Evolutionary conservation across 2,888 invertebrate genomes (phyloP).

Genomic region (Germaria angustata): DNA sequence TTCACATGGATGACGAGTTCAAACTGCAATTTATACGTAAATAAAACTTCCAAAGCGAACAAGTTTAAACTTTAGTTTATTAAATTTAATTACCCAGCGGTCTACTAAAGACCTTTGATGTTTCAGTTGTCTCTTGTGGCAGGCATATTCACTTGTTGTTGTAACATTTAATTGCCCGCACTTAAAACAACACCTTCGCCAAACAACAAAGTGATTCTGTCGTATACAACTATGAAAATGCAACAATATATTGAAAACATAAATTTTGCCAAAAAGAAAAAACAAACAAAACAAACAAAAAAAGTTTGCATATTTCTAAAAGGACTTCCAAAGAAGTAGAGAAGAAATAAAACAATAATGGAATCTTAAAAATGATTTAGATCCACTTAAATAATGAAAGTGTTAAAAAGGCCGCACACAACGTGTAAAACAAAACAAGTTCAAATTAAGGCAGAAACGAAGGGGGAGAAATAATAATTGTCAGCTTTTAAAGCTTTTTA

Average conservation of each 20-base stretch:
- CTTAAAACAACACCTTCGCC: conserved; percentile 56
- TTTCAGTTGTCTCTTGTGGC: conserved; percentile 21
- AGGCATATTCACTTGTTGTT: conserved; percentile 49
- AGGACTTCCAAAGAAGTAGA: conserved; percentile 62
- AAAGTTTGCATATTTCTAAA: neutral
- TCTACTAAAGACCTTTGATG: conserved; percentile 41
- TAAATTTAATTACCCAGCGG: conserved; percentile 64
- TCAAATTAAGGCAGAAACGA: neutral
- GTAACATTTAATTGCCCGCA: conserved; percentile 50
- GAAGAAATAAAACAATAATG: conserved; percentile 30
- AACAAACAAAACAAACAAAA: neutral
- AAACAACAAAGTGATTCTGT: conserved; percentile 50
- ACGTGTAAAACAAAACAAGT: conserved; percentile 36
- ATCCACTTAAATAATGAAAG: conserved; percentile 53
- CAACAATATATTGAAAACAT: conserved; percentile 54
- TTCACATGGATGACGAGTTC: neutral
- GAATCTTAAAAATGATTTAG: conserved; percentile 63
- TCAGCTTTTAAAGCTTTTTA: conserved; percentile 44
- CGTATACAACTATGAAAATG: neutral
- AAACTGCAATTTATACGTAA: neutral
- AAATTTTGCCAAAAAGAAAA: conserved; percentile 5
- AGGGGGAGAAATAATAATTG: conserved; percentile 1
- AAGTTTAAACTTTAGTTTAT: conserved; percentile 48
- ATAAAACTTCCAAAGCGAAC: conserved; percentile 18
- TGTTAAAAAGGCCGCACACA: conserved; percentile 62